A percentile compares a stretch with the other conserved stretches of the same genome.
These are phyloP conservation scores for Marasmarcha lunaedactyla DNA, from an alignment of 2,888 invertebrate species.

Conservation along the genomic window DNA sequence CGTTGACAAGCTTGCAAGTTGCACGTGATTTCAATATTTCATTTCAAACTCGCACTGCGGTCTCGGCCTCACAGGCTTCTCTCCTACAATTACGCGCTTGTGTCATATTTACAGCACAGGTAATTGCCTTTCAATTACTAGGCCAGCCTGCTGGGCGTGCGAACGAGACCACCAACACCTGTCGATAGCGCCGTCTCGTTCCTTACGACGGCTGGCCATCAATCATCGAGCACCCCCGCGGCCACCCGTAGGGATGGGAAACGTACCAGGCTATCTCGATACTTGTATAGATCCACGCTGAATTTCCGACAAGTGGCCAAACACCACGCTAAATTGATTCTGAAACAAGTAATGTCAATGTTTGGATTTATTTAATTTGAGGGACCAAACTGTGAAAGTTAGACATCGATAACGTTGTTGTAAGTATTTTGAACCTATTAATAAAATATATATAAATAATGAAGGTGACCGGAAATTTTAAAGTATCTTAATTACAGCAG, in stretches of 20 bases:
- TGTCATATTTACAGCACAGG: constrained; percentile 72
- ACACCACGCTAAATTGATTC: constrained; percentile 61
- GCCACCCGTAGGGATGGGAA: constrained; percentile 58
- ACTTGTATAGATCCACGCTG: constrained; percentile 21
- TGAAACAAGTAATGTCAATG: constrained; percentile 23
- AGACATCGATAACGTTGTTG: too few relatives aligned
- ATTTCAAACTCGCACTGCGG: constrained; percentile 51
- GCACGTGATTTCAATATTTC: constrained; percentile 22
- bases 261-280: constrained; percentile 42
- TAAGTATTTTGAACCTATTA: too few relatives aligned
- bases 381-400: too few relatives aligned
- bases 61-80: constrained; percentile 54
- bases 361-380: neutral
- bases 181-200: constrained; percentile 27
- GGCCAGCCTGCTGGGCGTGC: constrained; percentile 45
- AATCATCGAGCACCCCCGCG: constrained; percentile 65
- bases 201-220: constrained; percentile 55
- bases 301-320: constrained; percentile 65
- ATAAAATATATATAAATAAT: too few relatives aligned
- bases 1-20: neutral
- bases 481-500: too few relatives aligned
- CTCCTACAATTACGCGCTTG: constrained; percentile 69
- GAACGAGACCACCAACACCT: constrained; percentile 30
- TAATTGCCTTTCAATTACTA: constrained; percentile 71
- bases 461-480: too few relatives aligned